Evolutionary conservation across 2,888 invertebrate genomes (phyloP), one percentile per base, ranked within the genome.

Genomic region (Calliphora vomitoria): DNA sequence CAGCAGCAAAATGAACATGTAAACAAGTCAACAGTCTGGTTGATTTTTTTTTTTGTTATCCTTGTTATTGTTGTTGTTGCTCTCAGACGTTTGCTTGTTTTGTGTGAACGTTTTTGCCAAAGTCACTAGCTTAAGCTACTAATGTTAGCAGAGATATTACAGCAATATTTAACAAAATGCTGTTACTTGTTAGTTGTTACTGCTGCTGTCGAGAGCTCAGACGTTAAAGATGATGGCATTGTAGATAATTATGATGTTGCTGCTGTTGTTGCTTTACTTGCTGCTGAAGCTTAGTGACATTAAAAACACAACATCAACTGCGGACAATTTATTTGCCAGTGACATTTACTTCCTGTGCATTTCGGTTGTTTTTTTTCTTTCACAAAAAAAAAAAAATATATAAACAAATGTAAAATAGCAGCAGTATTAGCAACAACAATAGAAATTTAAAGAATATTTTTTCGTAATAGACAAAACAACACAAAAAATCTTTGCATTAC

Each of bases 301-400:
- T 74, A 64, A 79, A 68, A 74, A 64, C 83, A 75, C 55, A 72
- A 62, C 72, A 53, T n/a, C 71, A 62, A 64, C 69, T 69, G 75
- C 58, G 75, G 50, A 83, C 86, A 86, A 75, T 88, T 88, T 86
- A 86, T 88, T 66, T 80, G 75, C 84, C 64, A 86, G 74, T 82
- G 84, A 81, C 87, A 85, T 74, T 83, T 76, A 75, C 86, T 87
- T 85, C 69, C 82, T 72, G 50, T n/a, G 11, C 4, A 66, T 25
- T 76, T 68, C 35, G 4, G 4, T 75, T 75, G 55, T 55, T n/a
- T n/a, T 44, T 66, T 44, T 25, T 25, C 25, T n/a, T 0, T 8
- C 0, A 10, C 25, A 50, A 82, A 69, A 79, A 71, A 55, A 44
- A 81, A 18, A 62, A 53, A 72, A 64, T 72, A 53, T 71, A 31